These are phyloP conservation scores for Catonia carolina DNA, from an alignment of 2,888 invertebrate genomes.

Conservation along the genomic window DNA sequence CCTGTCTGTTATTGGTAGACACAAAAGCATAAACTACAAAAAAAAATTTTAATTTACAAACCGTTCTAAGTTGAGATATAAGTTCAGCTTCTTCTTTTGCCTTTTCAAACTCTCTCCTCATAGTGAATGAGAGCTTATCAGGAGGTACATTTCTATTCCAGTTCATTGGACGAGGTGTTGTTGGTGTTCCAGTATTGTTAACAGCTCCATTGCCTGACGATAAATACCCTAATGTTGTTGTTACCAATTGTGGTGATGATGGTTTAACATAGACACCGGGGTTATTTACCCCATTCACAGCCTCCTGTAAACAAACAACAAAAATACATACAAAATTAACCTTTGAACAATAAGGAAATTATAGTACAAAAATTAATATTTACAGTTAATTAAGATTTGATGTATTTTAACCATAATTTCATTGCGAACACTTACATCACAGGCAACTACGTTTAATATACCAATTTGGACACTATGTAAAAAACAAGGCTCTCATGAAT, in stretches of 20 bases:
- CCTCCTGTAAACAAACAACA: slow-evolving; percentile 9
- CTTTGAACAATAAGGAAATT: no score
- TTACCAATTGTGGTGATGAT: slow-evolving; percentile 48
- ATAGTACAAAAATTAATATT: no score
- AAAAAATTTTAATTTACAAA: slow-evolving; percentile 49
- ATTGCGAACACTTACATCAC: no score
- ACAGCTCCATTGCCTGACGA: slow-evolving; percentile 4
- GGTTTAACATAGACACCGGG: slow-evolving; percentile 38
- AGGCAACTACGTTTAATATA: no score
- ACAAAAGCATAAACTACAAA: no score
- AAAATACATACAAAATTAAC: no score
- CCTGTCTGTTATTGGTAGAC: no score
- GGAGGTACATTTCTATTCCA: slow-evolving; percentile 66
- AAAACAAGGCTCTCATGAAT: no score
- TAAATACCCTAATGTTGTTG: slow-evolving; percentile 52
- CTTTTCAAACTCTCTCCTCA: slow-evolving; percentile 85
- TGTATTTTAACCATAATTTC: no score
- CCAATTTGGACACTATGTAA: no score
- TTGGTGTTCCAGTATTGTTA: slow-evolving; percentile 8
- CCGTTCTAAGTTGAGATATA: slow-evolving; percentile 73
- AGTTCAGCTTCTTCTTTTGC: slow-evolving; percentile 83
- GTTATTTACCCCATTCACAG: slow-evolving; percentile 18
- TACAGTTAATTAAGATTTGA: no score
- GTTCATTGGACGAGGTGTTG: slow-evolving; percentile 44
- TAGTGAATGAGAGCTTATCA: slow-evolving; percentile 82